A percentile compares a stretch with the other conserved stretches of the same genome.
phyloP scores from a whole-genome alignment of 2,797 vertebrate species.

The Molossus alvarezi region DNA sequence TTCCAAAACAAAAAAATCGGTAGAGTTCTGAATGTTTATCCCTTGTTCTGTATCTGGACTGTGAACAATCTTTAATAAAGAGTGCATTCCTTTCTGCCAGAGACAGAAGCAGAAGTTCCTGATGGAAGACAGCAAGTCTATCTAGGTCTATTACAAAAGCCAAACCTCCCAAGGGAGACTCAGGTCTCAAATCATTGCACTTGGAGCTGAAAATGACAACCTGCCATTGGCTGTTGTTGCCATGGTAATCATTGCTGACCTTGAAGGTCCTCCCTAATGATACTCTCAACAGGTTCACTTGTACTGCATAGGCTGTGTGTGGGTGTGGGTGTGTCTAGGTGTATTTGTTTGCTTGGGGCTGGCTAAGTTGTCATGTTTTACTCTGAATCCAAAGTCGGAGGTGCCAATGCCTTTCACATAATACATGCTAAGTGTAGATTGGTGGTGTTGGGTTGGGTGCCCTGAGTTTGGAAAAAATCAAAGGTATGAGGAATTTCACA shows the following conservation, averaged over 20 bases:
- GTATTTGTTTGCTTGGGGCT: background rate
- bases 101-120: background rate
- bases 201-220: background rate
- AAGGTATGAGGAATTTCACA: background rate
- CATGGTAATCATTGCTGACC: slow-evolving; percentile 48
- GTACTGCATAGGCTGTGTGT: background rate
- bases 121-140: background rate
- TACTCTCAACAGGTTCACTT: background rate
- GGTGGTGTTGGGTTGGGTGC: background rate
- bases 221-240: slow-evolving; percentile 41
- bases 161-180: background rate
- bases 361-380: slow-evolving; percentile 38
- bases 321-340: background rate
- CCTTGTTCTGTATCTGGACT: slow-evolving; percentile 25
- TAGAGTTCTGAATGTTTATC: slow-evolving; percentile 1
- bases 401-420: background rate
- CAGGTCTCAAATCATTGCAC: background rate
- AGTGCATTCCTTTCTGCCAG: background rate
- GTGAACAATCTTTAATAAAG: slow-evolving; percentile 46
- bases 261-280: slow-evolving; percentile 23
- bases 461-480: slow-evolving; percentile 9
- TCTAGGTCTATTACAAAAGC: background rate
- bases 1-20: slow-evolving; percentile 13
- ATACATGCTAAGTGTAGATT: background rate
- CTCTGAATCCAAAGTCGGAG: slow-evolving; percentile 10